phyloP scores from a whole-genome alignment of 2,888 invertebrate species.

The Drosophila falleni region DNA sequence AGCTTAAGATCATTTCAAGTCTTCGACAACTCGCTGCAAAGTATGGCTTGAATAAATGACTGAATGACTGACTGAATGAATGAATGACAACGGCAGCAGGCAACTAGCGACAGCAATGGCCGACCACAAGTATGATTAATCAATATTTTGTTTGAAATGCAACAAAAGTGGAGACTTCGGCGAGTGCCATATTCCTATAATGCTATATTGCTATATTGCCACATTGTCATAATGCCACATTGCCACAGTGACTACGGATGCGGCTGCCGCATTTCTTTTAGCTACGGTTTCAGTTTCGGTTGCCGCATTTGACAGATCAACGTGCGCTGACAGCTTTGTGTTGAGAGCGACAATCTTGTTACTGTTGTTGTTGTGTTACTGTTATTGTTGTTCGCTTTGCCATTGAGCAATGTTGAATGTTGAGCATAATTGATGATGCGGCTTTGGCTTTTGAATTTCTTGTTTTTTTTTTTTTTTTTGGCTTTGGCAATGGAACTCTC shows the following conservation, averaged over 20 bases:
- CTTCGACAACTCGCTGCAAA: constrained; percentile 48
- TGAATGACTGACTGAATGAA: constrained; percentile 34
- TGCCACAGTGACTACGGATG: constrained; percentile 45
- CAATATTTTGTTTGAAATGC: constrained; percentile 78
- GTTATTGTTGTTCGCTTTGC: constrained; percentile 44
- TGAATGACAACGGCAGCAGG: constrained; percentile 23
- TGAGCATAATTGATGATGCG: constrained; percentile 81
- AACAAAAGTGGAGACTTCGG: constrained; percentile 68
- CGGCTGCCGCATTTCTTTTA: constrained; percentile 67
- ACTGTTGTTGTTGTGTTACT: constrained; percentile 38
- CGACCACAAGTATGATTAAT: constrained; percentile 71
- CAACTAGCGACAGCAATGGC: constrained; percentile 52
- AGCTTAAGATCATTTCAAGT: constrained; percentile 71
- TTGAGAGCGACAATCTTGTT: constrained; percentile 33
- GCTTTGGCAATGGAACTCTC: constrained; percentile 57
- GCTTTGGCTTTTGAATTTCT: constrained; percentile 71
- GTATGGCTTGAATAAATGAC: constrained; percentile 25
- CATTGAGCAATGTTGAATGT: constrained; percentile 71
- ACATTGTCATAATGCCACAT: constrained; percentile 32
- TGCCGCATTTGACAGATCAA: constrained; percentile 79
- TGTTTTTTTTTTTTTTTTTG: constrained; percentile 49
- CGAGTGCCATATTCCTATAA: constrained; percentile 42
- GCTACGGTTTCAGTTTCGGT: constrained; percentile 53
- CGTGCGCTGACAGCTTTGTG: constrained; percentile 80
- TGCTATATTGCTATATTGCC: too few relatives aligned